These are phyloP conservation scores for Opisthocomus hoazin DNA, from an alignment of 2,113 vertebrate genomes.

Conservation along the genomic window DNA sequence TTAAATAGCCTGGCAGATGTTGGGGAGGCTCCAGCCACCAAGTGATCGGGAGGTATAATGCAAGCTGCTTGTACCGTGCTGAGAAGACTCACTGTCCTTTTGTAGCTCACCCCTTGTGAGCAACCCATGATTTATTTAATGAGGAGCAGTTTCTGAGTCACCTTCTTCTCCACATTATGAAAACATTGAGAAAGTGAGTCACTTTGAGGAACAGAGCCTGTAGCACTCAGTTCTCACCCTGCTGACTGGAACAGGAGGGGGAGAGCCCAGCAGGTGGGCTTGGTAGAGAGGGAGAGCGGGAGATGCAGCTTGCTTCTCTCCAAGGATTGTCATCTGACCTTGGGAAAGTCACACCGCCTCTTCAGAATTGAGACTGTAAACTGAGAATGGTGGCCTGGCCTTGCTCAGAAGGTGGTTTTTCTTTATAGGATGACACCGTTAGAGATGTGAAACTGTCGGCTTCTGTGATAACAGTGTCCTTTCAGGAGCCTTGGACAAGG, in stretches of 20 bases:
- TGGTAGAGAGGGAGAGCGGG: not conserved
- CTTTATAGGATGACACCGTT: not conserved
- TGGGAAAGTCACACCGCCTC: not conserved
- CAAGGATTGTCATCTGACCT: not conserved
- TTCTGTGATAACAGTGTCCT: not conserved
- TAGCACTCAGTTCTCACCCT: not conserved
- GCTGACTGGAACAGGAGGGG: not conserved
- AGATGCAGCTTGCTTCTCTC: not conserved
- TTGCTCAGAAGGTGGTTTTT: not conserved
- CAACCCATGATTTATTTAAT: constrained; percentile 44
- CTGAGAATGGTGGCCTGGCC: not conserved
- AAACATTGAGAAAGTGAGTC: constrained; percentile 54
- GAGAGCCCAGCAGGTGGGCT: not conserved
- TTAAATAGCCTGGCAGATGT: constrained; percentile 32
- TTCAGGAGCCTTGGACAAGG: not conserved
- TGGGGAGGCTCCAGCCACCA: not conserved
- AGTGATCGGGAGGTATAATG: not conserved
- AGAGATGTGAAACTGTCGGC: not conserved
- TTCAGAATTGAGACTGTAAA: not conserved
- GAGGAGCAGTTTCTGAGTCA: constrained; percentile 52
- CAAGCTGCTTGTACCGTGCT: not conserved
- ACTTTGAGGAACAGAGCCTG: constrained; percentile 17
- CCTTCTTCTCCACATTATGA: not conserved
- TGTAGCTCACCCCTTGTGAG: not conserved
- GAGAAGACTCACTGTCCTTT: constrained; percentile 8